These are phyloP conservation scores for Indri indri DNA, from an alignment of 2,113 vertebrate species.

Conservation along the genomic window DNA sequence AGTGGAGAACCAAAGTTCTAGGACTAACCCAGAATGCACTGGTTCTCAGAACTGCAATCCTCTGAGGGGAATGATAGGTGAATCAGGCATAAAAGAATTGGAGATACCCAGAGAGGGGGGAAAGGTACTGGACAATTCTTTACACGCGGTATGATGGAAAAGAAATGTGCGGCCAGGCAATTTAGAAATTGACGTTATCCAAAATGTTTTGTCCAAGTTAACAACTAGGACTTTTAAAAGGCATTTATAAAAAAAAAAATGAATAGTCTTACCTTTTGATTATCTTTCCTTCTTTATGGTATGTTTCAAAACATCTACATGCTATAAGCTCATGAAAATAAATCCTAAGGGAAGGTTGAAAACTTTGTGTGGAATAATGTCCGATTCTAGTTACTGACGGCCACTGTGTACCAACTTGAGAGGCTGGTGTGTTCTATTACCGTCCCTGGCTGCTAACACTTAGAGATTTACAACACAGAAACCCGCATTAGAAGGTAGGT, in stretches of 20 bases:
- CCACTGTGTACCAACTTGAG: neutral
- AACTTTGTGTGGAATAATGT: neutral
- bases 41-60: neutral
- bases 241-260: neutral
- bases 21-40: neutral
- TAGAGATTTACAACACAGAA: neutral
- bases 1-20: neutral
- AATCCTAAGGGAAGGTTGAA: neutral
- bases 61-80: neutral
- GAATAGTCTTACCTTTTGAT: neutral
- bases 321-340: neutral
- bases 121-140: neutral
- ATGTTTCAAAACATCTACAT: neutral
- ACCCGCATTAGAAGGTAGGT: neutral
- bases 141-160: neutral
- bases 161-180: neutral
- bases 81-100: neutral
- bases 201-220: neutral
- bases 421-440: neutral
- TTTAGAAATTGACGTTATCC: neutral
- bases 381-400: neutral
- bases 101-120: fast-evolving
- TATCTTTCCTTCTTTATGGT: neutral
- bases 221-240: neutral
- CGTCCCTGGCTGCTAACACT: neutral